A percentile compares a stretch with the other conserved stretches of the same genome.
These are phyloP conservation scores for Epinephelus coioides DNA, from an alignment of 2,797 vertebrate genomes.

Conservation along the genomic window DNA sequence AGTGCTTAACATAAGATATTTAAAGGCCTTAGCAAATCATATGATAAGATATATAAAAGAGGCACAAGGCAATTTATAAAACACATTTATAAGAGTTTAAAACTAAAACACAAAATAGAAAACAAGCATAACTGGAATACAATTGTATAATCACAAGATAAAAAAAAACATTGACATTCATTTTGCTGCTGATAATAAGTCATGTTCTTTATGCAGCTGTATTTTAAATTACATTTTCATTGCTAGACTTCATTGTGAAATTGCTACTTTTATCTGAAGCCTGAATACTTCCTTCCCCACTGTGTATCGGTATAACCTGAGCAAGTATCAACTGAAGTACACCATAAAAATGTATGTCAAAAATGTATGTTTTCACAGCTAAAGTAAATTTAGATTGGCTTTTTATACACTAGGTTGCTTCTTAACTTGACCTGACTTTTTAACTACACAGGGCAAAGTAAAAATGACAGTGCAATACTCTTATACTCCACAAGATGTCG, in stretches of 20 bases:
- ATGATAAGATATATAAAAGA: background rate
- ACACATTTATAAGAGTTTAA: background rate
- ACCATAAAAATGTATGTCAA: background rate
- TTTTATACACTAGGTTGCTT: too few species aligned
- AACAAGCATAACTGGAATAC: background rate
- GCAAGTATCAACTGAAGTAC: background rate
- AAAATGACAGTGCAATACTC: background rate
- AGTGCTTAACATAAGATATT: background rate
- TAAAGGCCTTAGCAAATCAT: background rate
- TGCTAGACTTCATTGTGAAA: background rate
- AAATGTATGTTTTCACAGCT: background rate
- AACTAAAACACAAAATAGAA: background rate
- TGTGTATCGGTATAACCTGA: background rate
- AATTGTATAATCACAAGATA: too few species aligned
- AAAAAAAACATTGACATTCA: background rate
- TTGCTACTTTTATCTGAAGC: background rate
- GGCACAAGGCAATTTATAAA: background rate
- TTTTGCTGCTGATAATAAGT: background rate
- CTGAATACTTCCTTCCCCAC: background rate
- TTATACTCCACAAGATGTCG: constrained; percentile 74
- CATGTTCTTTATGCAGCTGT: too few species aligned
- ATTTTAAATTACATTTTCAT: too few species aligned
- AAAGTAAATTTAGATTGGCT: background rate
- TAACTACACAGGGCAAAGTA: background rate
- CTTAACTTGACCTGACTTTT: background rate